These are phyloP conservation scores for Achatina immaculata DNA, from an alignment of 1,140 invertebrate genomes.

Conservation along the genomic window DNA sequence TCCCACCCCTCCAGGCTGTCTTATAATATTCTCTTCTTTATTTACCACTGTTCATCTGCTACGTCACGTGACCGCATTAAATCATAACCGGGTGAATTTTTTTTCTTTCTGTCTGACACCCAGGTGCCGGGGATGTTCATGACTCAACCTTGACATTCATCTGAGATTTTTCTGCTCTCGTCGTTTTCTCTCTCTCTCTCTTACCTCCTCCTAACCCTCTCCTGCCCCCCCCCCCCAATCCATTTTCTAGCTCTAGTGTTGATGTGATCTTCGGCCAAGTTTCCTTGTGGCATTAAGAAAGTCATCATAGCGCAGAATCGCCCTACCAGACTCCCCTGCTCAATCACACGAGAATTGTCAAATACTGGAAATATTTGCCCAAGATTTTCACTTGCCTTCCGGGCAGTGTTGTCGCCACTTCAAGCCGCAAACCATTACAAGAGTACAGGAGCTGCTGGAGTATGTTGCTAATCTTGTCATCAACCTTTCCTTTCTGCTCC, in stretches of 20 bases:
- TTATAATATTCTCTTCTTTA: background rate
- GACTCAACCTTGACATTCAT: background rate
- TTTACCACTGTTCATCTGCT: background rate
- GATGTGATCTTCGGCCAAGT: background rate
- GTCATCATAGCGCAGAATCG: background rate
- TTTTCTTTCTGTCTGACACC: background rate
- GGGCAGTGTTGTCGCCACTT: slow-evolving; percentile 9
- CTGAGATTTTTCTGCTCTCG: background rate
- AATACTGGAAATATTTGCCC: background rate
- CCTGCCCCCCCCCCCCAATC: background rate
- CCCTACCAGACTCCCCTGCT: background rate
- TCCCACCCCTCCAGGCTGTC: background rate
- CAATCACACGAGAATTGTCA: background rate
- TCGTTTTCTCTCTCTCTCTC: background rate
- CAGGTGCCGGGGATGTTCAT: background rate
- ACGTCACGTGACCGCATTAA: background rate
- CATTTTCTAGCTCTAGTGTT: background rate
- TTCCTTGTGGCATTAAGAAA: background rate
- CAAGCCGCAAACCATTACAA: slow-evolving; percentile 9
- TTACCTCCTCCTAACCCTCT: background rate
- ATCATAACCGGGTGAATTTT: background rate
- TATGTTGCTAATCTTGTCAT: slow-evolving; percentile 15
- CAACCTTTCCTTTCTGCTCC: background rate
- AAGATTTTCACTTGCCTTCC: slow-evolving; percentile 1
- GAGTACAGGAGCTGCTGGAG: background rate